Base-by-base conservation (phyloP, 2,888 invertebrate genomes). In the Notodonta ziczac region DNA sequence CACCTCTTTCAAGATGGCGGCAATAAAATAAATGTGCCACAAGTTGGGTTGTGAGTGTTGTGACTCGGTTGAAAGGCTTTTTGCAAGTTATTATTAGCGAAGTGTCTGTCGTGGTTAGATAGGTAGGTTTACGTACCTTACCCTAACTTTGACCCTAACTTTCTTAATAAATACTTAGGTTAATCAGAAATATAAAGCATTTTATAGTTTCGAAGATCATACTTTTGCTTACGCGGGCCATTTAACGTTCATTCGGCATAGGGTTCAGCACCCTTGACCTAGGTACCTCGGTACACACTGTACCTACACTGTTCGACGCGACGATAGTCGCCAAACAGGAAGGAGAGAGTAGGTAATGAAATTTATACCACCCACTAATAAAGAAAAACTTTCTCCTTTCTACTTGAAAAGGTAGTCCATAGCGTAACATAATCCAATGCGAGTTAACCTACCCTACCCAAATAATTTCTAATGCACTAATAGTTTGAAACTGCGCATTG, bases 1-100 rank as follows among this genome's bases (percentile, higher is more conserved):
- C 90, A 92, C 91, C 92, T 90, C 84, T 90, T 90, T 87, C 92
- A 93, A 92, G 85, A 93, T 93, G 93, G 93, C 93, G 87, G 84
- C 86, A 83, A 84, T 85, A 83, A 83, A 85, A 78, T 77, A 67
- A 67, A 14, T 72, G 74, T 59, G 66, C 63, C 73, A 67, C 69
- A 76, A 73, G 65, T 72, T 73, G 46, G 54, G 44, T 35, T 59
- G 59, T n/a, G 42, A n/a, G 3, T 13, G n/a, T n/a, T 59, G 59
- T 24, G 32, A 50, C 10, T 8, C 50, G 50, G 7, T n/a, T 12
- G 14, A 9, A 50, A 58, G 42, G 50, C 53, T 56, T 35, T 59
- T 24, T n/a, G 16, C 14, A 9, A 32, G 16, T 46, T 53, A 58
- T 60, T 55, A 53, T 64, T 52, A n/a, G n/a, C 46, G n/a, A 46